Percentiles rank a stretch among this genome's conserved stretches.
These are phyloP conservation scores for Himalopsyche kuldschensis DNA, from an alignment of 2,888 invertebrate genomes.

Conservation along the genomic window DNA sequence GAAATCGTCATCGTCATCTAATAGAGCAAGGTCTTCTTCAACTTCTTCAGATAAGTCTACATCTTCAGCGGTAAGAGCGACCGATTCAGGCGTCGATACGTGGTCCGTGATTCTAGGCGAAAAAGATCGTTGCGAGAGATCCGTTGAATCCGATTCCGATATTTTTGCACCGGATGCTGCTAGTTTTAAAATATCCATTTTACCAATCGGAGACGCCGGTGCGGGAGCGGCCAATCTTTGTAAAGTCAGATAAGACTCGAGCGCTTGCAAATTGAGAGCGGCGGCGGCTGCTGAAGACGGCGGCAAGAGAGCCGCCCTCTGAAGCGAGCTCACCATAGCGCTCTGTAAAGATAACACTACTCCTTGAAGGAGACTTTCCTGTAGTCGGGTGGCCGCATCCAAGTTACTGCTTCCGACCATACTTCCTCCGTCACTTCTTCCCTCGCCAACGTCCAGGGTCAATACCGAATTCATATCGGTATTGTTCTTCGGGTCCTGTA, in stretches of 20 bases:
- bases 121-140: constrained; percentile 50
- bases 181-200: constrained; percentile 70
- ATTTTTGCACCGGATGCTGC: constrained; percentile 61
- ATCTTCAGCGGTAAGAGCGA: constrained; percentile 60
- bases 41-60: constrained; percentile 71
- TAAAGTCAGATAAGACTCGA: constrained; percentile 82
- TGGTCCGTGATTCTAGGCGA: constrained; percentile 58
- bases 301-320: constrained; percentile 80
- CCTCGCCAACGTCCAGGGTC: constrained; percentile 39
- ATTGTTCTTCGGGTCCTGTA: constrained; percentile 53
- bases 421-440: constrained; percentile 52
- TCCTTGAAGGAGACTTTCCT: constrained; percentile 70
- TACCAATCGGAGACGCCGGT: constrained; percentile 49
- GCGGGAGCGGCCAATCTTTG: constrained; percentile 73
- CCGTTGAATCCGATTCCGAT: constrained; percentile 52
- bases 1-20: constrained; percentile 75
- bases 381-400: constrained; percentile 52
- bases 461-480: constrained; percentile 38
- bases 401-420: constrained; percentile 41
- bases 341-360: constrained; percentile 82
- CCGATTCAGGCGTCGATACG: constrained; percentile 56
- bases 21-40: constrained; percentile 72
- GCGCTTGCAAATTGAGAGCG: constrained; percentile 80
- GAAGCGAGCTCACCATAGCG: constrained; percentile 81
- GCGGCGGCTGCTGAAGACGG: constrained; percentile 83